Conservation (phyloP, 2,888 invertebrate genomes). For the Ochropleura leucogaster region DNA sequence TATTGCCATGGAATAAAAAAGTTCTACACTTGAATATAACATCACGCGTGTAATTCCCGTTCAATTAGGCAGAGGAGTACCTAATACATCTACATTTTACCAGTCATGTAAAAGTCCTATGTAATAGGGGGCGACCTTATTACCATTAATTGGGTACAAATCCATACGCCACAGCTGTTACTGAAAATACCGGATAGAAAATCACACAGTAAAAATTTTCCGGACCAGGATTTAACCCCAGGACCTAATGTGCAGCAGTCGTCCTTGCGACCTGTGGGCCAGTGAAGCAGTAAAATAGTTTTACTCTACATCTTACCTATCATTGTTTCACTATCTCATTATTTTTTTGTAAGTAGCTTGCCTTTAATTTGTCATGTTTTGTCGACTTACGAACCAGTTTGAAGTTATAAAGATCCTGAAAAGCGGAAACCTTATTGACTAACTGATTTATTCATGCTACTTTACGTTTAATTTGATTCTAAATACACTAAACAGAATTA, state of each 20-base stretch:
- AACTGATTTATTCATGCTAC: conserved; percentile 43
- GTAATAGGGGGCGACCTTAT: neutral
- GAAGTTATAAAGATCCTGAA: conserved; percentile 30
- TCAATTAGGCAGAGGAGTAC: neutral
- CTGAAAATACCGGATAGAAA: neutral
- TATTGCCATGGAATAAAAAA: neutral
- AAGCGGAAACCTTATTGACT: conserved; percentile 38
- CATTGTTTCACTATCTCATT: neutral
- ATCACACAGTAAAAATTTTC: neutral
- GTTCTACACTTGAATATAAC: neutral
- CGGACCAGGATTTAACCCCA: neutral
- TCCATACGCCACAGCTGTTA: neutral
- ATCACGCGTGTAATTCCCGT: neutral
- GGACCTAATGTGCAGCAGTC: neutral
- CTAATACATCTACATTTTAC: neutral
- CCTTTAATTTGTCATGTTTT: neutral
- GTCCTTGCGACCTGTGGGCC: neutral
- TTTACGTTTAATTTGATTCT: conserved; percentile 39
- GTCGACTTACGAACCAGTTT: conserved; percentile 21
- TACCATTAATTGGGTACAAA: neutral
- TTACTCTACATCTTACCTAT: neutral
- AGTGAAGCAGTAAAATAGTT: neutral
- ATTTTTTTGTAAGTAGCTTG: conserved; percentile 2
- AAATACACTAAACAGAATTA: conserved; percentile 37
- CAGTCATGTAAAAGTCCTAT: neutral